Percentiles rank a stretch among this genome's conserved stretches.
These are phyloP conservation scores for Rhadinocentrus ornatus DNA, from an alignment of 2,797 vertebrate species.

Conservation along the genomic window DNA sequence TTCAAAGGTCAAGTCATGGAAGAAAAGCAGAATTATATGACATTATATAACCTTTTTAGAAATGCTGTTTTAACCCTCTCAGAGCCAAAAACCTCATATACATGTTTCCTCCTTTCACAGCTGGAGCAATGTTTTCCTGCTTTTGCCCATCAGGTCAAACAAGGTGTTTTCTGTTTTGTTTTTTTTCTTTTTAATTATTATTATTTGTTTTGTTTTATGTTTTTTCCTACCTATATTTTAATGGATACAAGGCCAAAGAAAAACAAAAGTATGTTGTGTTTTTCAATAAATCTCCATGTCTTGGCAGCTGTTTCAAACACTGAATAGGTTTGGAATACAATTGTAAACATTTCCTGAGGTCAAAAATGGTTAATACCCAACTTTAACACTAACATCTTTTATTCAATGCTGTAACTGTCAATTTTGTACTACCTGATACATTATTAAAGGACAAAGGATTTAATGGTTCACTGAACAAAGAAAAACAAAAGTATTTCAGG, in stretches of 20 bases:
- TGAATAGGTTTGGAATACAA: background rate
- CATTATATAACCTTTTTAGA: slow-evolving; percentile 5
- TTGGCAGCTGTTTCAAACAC: background rate
- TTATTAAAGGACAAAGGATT: background rate
- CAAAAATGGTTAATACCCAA: background rate
- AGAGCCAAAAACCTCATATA: background rate
- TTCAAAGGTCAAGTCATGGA: background rate
- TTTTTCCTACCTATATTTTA: too few species aligned
- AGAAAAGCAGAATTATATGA: background rate
- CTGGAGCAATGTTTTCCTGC: too few species aligned
- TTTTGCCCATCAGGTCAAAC: too few species aligned
- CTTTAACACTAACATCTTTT: background rate
- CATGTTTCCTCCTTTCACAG: too few species aligned
- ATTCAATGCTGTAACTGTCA: background rate
- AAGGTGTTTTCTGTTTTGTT: too few species aligned
- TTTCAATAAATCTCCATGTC: background rate
- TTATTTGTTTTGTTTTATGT: too few species aligned
- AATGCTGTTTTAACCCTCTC: background rate
- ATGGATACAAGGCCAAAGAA: too few species aligned
- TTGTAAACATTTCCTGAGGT: background rate
- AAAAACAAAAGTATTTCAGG: background rate
- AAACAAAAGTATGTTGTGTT: too few species aligned
- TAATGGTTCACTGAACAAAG: background rate
- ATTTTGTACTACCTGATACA: background rate
- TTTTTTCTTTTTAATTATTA: too few species aligned